Percentiles rank a stretch among this genome's conserved stretches.
Conservation (phyloP, 2,888 invertebrate species). For the Acronicta alni region DNA sequence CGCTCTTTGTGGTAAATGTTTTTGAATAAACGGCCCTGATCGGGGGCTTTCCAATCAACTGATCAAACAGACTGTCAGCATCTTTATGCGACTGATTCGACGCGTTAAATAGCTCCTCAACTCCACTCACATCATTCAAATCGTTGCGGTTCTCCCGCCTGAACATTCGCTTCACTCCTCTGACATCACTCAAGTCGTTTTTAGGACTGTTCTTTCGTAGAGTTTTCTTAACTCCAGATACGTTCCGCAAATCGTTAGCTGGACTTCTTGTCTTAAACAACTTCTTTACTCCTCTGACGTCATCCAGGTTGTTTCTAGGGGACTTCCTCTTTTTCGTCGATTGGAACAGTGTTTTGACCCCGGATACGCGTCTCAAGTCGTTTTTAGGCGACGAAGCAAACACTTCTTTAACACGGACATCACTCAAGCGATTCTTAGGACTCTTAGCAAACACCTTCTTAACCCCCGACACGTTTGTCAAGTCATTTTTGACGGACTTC, state of each 20-base stretch:
- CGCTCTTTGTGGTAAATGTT: slow-evolving; percentile 62
- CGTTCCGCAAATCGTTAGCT: slow-evolving; percentile 72
- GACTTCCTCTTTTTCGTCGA: slow-evolving; percentile 57
- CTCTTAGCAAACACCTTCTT: slow-evolving; percentile 74
- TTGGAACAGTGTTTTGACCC: slow-evolving; percentile 66
- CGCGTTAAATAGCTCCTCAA: slow-evolving; percentile 74
- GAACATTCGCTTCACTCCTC: slow-evolving; percentile 73
- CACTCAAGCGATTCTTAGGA: slow-evolving; percentile 68
- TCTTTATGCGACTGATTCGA: slow-evolving; percentile 52
- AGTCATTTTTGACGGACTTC: slow-evolving; percentile 74
- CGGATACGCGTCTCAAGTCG: slow-evolving; percentile 66
- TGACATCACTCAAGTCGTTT: slow-evolving; percentile 74
- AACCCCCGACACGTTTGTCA: slow-evolving; percentile 77
- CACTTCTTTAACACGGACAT: slow-evolving; percentile 75
- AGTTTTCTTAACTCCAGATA: slow-evolving; percentile 74
- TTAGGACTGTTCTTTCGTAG: slow-evolving; percentile 64
- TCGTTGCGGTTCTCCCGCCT: slow-evolving; percentile 53
- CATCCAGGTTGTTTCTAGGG: slow-evolving; percentile 74
- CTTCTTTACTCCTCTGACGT: slow-evolving; percentile 76
- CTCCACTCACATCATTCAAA: slow-evolving; percentile 73
- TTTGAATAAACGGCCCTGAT: slow-evolving; percentile 72
- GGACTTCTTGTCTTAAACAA: slow-evolving; percentile 71
- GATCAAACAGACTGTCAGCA: slow-evolving; percentile 70
- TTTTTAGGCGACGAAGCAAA: slow-evolving; percentile 64
- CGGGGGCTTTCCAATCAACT: slow-evolving; percentile 68